Evolutionary conservation across 2,888 invertebrate genomes (phyloP), one percentile per base, ranked within the genome.

Genomic region (Brachypalpus laphriformis): DNA sequence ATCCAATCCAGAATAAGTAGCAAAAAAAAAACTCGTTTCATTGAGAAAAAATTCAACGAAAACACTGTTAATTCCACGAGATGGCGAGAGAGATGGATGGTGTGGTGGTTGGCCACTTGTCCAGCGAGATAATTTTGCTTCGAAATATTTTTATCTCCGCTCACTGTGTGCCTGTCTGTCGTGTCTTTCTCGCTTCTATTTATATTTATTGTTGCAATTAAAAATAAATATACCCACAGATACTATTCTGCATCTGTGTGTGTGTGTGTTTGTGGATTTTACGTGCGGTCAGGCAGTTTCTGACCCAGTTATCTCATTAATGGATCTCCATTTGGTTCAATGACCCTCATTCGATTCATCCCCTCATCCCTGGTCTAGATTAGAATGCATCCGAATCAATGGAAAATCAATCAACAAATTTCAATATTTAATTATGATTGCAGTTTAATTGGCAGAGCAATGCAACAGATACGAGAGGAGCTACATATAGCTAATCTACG

Each of bases 301-400:
- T 83, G 83, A 80, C 83, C 83, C 74, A 83, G 42, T 78, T 83
- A 83, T 78, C 83, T 59, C 61, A 57, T 83, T 54, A 61, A 74
- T 83, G 78, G 56, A 80, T 74, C 74, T 74, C 57, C 31, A 74
- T 72, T 70, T 83, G 8, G 83, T 61, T 72, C 68, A 78, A 63
- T 57, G 78, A 83, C 61, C 72, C 37, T 59, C 42, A 47, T 31
- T 45, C 16, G 40, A 16, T 40, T 28, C 7, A 28, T 28, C 7
- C 28, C 28, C 28, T 28, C 11, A 31, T 20, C 22, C n/a, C n/a
- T n/a, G n/a, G n/a, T n/a, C n/a, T n/a, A n/a, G n/a, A n/a, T 66
- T 16, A 8, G 34, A 14, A 34, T 25, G 31, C n/a, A n/a, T n/a
- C n/a, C n/a, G n/a, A 11, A 9, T 68, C 34, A 8, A 37, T 49